Conservation (phyloP, 2,888 invertebrate genomes). For the Sphaerophoria rueppellii region DNA sequence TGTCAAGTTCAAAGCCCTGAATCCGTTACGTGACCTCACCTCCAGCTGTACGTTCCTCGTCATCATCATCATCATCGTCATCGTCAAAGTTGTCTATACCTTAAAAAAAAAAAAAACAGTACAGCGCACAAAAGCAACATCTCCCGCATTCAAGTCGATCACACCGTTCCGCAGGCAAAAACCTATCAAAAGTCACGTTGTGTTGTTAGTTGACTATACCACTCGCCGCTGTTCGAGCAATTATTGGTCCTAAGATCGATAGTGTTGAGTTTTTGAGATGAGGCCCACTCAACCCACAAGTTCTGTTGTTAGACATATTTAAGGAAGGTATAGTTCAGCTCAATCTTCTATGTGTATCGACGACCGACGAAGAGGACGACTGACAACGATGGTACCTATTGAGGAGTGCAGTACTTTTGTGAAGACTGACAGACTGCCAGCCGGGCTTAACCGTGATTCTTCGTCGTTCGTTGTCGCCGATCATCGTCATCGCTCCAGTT, state of each 20-base stretch:
- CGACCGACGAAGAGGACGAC: no score
- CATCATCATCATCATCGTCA: background rate
- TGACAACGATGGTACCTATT: no score
- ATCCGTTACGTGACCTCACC: conserved; percentile 73
- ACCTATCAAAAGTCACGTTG: conserved; percentile 38
- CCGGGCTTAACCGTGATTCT: conserved; percentile 29
- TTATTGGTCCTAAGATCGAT: conserved; percentile 66
- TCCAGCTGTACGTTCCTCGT: conserved; percentile 25
- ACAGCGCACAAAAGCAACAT: conserved; percentile 31
- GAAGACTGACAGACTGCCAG: conserved; percentile 37
- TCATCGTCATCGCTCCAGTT: conserved; percentile 25
- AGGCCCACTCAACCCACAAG: conserved; percentile 58
- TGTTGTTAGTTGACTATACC: background rate
- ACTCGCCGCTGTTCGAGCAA: conserved; percentile 42
- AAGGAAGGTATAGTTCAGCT: conserved; percentile 30
- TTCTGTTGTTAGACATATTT: conserved; percentile 28
- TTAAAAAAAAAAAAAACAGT: conserved; percentile 45
- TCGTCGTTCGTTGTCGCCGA: background rate
- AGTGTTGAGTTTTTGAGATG: conserved; percentile 63
- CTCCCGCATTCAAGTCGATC: conserved; percentile 56
- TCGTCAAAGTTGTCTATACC: no score
- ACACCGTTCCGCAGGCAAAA: conserved; percentile 1
- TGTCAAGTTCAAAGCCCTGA: conserved; percentile 73
- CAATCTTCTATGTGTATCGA: background rate
- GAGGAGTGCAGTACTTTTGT: background rate